Evolutionary conservation across 1,140 invertebrate species (phyloP), one percentile per base, ranked within the genome.

Genomic region (Calephelis virginiensis): DNA sequence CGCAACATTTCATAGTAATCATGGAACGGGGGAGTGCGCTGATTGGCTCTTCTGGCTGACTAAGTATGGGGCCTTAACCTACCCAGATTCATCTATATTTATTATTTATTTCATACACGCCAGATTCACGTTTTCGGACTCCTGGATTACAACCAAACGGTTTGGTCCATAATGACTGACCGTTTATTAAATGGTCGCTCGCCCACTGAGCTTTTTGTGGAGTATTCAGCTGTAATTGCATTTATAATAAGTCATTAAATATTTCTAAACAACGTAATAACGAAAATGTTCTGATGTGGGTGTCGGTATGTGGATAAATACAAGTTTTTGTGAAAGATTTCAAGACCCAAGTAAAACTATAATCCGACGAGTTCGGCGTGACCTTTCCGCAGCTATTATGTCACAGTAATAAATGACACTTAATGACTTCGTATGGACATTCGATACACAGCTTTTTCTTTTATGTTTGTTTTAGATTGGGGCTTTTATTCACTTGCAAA

Each of bases 401-500:
- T 53, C 50, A 53, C 50, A 17, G 50, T 53, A 53, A 53, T 53
- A 53, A 28, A 53, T 53, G 50, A 53, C 50, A 53, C 50, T 10
- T 53, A 53, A 53, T 53, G 50, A 53, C 50, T 17, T 11, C 14
- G 11, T 37, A 56, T 11, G 6, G 50, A 28, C 40, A 43, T 9
- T 37, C 17, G 50, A 28, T 56, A 56, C 17, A 6, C 9, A 28
- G 50, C 50, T 56, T 56, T 37, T 37, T 56, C 17, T 56, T 56
- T 37, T 14, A 53, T 53, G 49, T 53, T 28, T 56, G 50, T 56
- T 53, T 53, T 53, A 53, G 14, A 53, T 14, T 53, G 49, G 49
- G 14, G 4, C 17, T 53, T 10, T 53, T 53, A 17, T 53, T 53
- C 9, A 53, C 8, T 17, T 53, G 14, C 14, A 53, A 14, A 43